These are phyloP conservation scores for Cuniculus paca DNA, from an alignment of 2,797 vertebrate species.

Conservation along the genomic window DNA sequence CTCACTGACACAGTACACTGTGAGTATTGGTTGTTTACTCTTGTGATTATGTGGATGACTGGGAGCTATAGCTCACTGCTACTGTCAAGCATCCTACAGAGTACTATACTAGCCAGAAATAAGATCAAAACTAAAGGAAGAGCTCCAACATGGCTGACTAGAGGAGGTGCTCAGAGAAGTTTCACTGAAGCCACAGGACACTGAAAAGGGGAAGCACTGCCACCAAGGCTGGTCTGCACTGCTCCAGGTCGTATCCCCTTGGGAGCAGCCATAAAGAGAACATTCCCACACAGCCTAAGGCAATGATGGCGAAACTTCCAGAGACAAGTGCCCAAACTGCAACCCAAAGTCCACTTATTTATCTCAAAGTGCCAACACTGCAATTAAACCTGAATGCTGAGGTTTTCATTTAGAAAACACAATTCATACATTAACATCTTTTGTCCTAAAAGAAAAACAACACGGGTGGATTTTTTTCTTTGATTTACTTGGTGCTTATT, in stretches of 20 bases:
- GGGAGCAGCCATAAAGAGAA: neutral
- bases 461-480: neutral
- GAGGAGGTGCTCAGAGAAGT: neutral
- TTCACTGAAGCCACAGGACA: neutral
- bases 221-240: neutral
- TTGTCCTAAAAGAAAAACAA: neutral
- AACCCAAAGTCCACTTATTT: neutral
- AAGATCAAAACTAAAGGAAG: neutral
- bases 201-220: neutral
- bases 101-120: neutral
- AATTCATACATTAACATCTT: neutral
- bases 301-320: neutral
- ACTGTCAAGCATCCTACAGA: neutral
- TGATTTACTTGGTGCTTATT: neutral
- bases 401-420: neutral
- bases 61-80: neutral
- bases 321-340: neutral
- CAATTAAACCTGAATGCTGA: neutral
- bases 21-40: neutral
- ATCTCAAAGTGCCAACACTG: neutral
- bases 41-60: neutral
- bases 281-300: neutral
- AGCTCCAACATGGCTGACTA: neutral
- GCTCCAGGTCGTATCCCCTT: neutral
- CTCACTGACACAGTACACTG: neutral